Evolutionary conservation across 2,888 invertebrate species (phyloP), one percentile per base, ranked within the genome.

Genomic region (Graphium colonna): DNA sequence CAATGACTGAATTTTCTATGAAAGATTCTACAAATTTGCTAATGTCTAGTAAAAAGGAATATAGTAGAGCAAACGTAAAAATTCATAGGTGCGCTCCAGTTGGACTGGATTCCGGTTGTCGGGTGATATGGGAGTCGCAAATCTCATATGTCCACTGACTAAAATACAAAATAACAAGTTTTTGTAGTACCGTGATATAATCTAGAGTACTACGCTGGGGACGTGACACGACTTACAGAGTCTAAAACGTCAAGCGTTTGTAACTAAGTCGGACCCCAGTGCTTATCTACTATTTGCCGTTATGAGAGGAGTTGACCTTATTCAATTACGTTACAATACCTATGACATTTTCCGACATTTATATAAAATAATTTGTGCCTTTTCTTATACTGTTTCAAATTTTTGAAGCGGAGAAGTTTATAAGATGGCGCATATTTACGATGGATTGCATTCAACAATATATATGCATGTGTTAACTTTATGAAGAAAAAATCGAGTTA

Each of bases 191-290:
- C 67, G 71, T 70, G 72, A 78, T 78, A 76, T 71, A 73, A 75
- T 72, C 71, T 70, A 70, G 75, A 77, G 79, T 73, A 72, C 73
- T 70, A 73, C 65, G 61, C 58, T 57, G 60, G 67, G 64, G 61
- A 77, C 75, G 73, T 79, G 79, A 73, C 64, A 57, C 60, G 65
- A 72, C 73, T 73, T 71, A 69, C 64, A 62, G 53, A 65, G 50
- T 49, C 51, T 60, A 57, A 63, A 36, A 61, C 50, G 43, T 57
- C 61, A 54, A 58, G 55, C 51, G 15, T 45, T 26, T 45, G 40
- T 51, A 51, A 45, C 40, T 28, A 51, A 51, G 46, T 44, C 31
- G 17, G 33, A 46, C 33, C 26, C 31, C 31, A 15, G n/a, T 45
- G 36, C 45, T 45, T 51, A 51, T 40, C 44, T 36, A 46, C 46